Percentiles rank a stretch among this genome's conserved stretches.
These are phyloP conservation scores for Toxonevra muliebris DNA, from an alignment of 2,888 invertebrate genomes.

Conservation along the genomic window DNA sequence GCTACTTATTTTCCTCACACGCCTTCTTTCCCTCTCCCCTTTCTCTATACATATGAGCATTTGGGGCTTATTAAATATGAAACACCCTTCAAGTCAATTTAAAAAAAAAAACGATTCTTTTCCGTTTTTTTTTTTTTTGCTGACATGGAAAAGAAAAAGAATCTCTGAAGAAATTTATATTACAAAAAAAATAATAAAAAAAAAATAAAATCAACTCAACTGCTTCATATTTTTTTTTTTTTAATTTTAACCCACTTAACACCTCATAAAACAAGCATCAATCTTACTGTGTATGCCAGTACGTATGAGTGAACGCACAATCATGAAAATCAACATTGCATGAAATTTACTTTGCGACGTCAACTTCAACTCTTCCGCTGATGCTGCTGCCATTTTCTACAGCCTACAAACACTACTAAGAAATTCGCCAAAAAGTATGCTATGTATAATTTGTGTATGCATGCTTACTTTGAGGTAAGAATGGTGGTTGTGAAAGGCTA, in stretches of 20 bases:
- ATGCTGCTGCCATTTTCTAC: no score
- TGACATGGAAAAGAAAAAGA: no score
- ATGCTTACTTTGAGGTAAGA: no score
- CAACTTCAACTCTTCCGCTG: not conserved
- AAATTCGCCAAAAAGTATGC: no score
- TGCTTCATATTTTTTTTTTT: constrained; percentile 37
- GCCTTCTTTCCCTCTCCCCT: not conserved
- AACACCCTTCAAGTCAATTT: constrained; percentile 3
- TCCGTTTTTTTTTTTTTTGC: no score
- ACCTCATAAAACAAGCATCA: constrained; percentile 42
- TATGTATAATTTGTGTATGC: no score
- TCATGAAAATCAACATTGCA: constrained; percentile 14
- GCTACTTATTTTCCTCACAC: not conserved
- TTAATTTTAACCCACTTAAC: constrained; percentile 60
- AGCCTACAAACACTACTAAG: no score
- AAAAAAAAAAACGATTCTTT: not conserved
- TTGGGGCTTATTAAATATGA: not conserved
- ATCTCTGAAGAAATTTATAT: no score
- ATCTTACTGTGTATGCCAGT: constrained; percentile 14
- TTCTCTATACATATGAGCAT: not conserved
- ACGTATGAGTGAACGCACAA: not conserved
- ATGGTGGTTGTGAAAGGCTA: no score
- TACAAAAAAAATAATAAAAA: not conserved
- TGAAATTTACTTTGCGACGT: constrained; percentile 13
- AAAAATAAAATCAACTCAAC: not conserved